Evolutionary conservation across 2,888 invertebrate genomes (phyloP).

Genomic region (Candidula unifasciata): DNA sequence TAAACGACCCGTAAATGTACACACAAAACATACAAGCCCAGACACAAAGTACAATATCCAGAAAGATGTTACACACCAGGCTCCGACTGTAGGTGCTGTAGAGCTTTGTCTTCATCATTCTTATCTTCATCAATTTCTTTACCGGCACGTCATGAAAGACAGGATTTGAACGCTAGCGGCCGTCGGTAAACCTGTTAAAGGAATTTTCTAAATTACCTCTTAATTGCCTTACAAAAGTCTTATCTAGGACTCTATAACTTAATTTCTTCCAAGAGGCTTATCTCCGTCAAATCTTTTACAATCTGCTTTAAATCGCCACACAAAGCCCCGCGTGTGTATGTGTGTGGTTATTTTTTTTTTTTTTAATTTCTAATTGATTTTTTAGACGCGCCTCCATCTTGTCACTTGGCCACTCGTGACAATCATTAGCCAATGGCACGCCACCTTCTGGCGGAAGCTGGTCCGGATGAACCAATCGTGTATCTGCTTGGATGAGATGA

Average conservation of each 20-base stretch:
- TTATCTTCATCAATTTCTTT: conserved; percentile 29
- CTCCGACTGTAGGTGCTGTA: conserved; percentile 33
- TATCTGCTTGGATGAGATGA: not conserved
- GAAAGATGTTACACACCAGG: conserved; percentile 23
- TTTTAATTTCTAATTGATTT: conserved; percentile 34
- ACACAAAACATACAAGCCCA: not conserved
- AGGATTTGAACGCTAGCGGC: conserved; percentile 20
- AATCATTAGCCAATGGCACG: conserved; percentile 19
- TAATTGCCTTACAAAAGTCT: conserved; percentile 52
- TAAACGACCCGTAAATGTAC: too few relatives aligned
- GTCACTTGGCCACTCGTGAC: conserved; percentile 15
- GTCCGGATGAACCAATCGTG: conserved; percentile 19
- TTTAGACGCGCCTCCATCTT: conserved; percentile 40
- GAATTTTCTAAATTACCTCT: conserved; percentile 45
- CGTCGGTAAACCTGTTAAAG: conserved; percentile 45
- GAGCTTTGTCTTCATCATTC: conserved; percentile 39
- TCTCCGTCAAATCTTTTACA: conserved; percentile 43
- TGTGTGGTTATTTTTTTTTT: conserved; percentile 19
- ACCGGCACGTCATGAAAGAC: conserved; percentile 13
- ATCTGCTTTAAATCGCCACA: conserved; percentile 46
- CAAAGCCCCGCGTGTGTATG: conserved; percentile 23
- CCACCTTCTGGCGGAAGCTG: not conserved
- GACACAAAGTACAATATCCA: not conserved
- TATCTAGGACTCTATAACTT: conserved; percentile 46
- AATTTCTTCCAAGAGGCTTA: conserved; percentile 47